A percentile compares a stretch with the other conserved stretches of the same genome.
Conservation (phyloP, 2,797 vertebrate species). For the Ataeniobius toweri region DNA sequence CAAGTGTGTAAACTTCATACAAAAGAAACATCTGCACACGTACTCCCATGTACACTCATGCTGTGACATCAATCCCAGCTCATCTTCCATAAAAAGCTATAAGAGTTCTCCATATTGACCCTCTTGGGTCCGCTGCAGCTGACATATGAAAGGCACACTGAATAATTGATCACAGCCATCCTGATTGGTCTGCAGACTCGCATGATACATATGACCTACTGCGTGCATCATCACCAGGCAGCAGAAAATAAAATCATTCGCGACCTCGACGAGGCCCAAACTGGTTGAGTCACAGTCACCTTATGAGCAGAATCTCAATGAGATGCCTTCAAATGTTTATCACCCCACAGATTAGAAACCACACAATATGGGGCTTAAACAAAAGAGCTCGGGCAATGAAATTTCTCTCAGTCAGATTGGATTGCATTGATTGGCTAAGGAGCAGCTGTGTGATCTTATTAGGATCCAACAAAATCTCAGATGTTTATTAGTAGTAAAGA, state of each 20-base stretch:
- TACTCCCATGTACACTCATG: neutral
- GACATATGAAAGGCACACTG: constrained; percentile 66
- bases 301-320: constrained; percentile 15
- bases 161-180: constrained; percentile 71
- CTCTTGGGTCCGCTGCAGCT: constrained; percentile 44
- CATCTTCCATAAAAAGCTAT: constrained; percentile 24
- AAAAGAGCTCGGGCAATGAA: constrained; percentile 43
- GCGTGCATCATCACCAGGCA: constrained; percentile 37
- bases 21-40: neutral
- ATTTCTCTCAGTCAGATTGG: constrained; percentile 52
- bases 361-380: constrained; percentile 38
- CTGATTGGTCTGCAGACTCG: constrained; percentile 61
- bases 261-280: constrained; percentile 41
- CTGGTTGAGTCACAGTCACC: constrained; percentile 12
- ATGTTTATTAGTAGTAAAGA: constrained; percentile 27
- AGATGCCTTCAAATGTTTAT: constrained; percentile 29
- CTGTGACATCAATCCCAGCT: constrained; percentile 6
- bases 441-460: constrained; percentile 48
- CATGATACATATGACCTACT: constrained; percentile 52
- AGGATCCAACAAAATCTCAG: constrained; percentile 49
- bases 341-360: constrained; percentile 42
- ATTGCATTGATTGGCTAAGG: constrained; percentile 43
- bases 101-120: constrained; percentile 43
- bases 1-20: constrained; percentile 5
- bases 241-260: constrained; percentile 22